Percentiles rank a stretch among this genome's conserved stretches.
phyloP scores from a whole-genome alignment of 2,113 vertebrate genomes.

The Antennarius striatus region DNA sequence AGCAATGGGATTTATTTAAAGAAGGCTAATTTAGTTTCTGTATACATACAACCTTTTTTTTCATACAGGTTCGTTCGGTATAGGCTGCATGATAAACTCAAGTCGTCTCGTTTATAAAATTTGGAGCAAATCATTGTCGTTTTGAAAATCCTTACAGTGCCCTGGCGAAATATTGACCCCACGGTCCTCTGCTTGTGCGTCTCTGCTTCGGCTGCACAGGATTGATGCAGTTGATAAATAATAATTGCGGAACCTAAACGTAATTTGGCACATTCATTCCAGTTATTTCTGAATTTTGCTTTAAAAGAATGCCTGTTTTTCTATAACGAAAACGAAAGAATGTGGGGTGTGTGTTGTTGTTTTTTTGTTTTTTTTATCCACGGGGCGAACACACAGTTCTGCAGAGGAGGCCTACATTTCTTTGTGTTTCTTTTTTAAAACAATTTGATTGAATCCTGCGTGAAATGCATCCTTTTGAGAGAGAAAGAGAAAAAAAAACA shows the following conservation, averaged over 20 bases:
- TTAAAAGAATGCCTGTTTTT: background rate
- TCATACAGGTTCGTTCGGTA: conserved; percentile 19
- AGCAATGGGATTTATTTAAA: conserved; percentile 36
- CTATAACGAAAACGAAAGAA: background rate
- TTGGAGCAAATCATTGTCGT: conserved; percentile 48
- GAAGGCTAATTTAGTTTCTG: conserved; percentile 66
- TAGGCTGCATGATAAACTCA: too few relatives aligned
- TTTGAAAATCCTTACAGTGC: conserved; percentile 56
- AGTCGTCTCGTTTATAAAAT: too few relatives aligned
- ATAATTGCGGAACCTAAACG: conserved; percentile 87
- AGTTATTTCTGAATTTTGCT: conserved; percentile 1
- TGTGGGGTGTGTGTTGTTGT: too few relatives aligned
- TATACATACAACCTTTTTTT: background rate
- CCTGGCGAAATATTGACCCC: conserved; percentile 89
- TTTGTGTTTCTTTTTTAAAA: background rate
- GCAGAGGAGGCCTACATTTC: background rate
- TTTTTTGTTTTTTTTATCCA: too few relatives aligned
- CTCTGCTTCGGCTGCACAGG: conserved; percentile 87
- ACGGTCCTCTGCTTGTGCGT: conserved; percentile 85
- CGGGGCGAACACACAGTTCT: too few relatives aligned
- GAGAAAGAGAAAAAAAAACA: background rate
- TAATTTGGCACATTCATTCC: conserved; percentile 80
- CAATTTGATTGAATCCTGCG: conserved; percentile 35
- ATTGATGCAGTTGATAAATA: conserved; percentile 88
- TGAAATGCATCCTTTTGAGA: conserved; percentile 34